Conservation (phyloP, 1,140 invertebrate genomes). For the Episyrphus balteatus region DNA sequence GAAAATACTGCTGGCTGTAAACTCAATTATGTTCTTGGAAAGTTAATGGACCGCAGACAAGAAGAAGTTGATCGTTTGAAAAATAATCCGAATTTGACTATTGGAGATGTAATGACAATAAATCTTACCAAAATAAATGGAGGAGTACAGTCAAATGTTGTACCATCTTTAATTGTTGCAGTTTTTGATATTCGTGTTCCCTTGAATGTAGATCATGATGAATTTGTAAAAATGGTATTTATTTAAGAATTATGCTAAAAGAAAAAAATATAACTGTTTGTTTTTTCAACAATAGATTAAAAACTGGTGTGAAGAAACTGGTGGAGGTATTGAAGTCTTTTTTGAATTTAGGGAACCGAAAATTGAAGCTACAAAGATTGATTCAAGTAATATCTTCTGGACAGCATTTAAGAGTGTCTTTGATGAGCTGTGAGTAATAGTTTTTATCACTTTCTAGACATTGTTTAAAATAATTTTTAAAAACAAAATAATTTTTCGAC, state of each 20-base stretch:
- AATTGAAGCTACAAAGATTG: slow-evolving; percentile 52
- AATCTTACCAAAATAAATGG: slow-evolving; percentile 78
- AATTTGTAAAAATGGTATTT: slow-evolving; percentile 57
- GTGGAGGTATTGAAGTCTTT: slow-evolving; percentile 59
- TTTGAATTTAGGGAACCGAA: slow-evolving; percentile 59
- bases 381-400: slow-evolving; percentile 70
- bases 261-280: too few species aligned
- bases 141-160: slow-evolving; percentile 78
- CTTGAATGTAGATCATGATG: slow-evolving; percentile 49
- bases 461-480: too few species aligned
- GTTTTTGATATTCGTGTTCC: slow-evolving; percentile 71
- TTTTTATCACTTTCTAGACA: too few species aligned
- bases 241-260: too few species aligned
- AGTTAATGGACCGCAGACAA: slow-evolving; percentile 58
- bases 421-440: slow-evolving; percentile 44
- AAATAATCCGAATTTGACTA: slow-evolving; percentile 44
- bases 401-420: slow-evolving; percentile 55
- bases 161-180: slow-evolving; percentile 64
- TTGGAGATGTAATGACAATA: slow-evolving; percentile 74
- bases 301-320: slow-evolving; percentile 70
- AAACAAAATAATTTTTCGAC: too few species aligned
- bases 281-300: too few species aligned
- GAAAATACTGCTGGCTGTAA: slow-evolving; percentile 74
- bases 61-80: slow-evolving; percentile 52
- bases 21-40: slow-evolving; percentile 58